Evolutionary conservation across 1,140 invertebrate species (phyloP), one percentile per base, ranked within the genome.

Genomic region (Atta cephalotes): DNA sequence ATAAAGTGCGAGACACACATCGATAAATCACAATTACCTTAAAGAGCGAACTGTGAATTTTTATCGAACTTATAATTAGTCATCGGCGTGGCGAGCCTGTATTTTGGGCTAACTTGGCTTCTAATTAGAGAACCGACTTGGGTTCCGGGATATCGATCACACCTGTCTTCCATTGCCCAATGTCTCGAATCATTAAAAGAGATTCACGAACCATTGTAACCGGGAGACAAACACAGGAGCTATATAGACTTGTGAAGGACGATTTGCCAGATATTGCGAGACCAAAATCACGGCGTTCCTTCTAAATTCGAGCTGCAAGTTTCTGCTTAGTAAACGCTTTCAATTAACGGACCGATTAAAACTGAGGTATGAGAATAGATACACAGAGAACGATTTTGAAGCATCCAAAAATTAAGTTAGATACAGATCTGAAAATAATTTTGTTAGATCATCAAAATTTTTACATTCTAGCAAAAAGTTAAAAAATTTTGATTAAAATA

Each of bases 111-210:
- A 28, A 85, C 58, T 66, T 80, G 49, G 71, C 45, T 66, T 87
- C 71, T 86, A 88, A 91, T 88, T 88, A 87, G 66, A 77, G 79
- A 74, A 12, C 39, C 70, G 63, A 35, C 66, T 49, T n/a, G 58
- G 71, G 74, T 85, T 88, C 63, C 77, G 71, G 63, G 80, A 70
- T 68, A 70, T 78, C 56, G 84, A 88, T 88, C 82, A 85, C 87
- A 87, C 89, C 85, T 91, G 84, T 87, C 89, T 88, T 88, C 84
- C 76, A 84, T 85, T 71, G 76, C 78, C 87, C 86, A 88, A 86
- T 90, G 87, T 90, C 72, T 80, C 87, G 87, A 74, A 90, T 90
- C 89, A 90, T 91, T 91, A 91, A 88, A 90, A 89, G 85, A 70
- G 74, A 90, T 77, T 85, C 68, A 62, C 63, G 49, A 87, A 51